Percentiles rank a stretch among this genome's conserved stretches.
Conservation (phyloP, 2,797 vertebrate genomes). For the Acanthurus tractus region DNA sequence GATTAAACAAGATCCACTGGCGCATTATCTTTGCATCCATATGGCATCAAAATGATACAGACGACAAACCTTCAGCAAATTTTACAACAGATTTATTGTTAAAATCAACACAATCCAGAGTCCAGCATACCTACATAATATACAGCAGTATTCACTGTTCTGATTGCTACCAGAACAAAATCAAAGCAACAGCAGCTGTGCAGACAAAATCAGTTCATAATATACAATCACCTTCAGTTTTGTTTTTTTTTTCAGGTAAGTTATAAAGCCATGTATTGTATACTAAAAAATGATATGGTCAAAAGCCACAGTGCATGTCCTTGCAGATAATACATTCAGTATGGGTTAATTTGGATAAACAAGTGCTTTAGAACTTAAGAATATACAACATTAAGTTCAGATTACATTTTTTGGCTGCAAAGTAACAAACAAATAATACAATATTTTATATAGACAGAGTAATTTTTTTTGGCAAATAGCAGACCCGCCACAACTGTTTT, state of each 20-base stretch:
- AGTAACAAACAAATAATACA: constrained; percentile 35
- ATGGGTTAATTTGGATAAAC: constrained; percentile 28
- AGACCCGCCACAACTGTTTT: neutral
- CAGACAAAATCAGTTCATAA: constrained; percentile 42
- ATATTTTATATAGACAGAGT: constrained; percentile 7
- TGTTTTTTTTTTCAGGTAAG: constrained; percentile 22
- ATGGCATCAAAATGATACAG: constrained; percentile 48
- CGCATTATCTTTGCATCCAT: constrained; percentile 57
- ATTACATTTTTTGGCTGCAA: constrained; percentile 9
- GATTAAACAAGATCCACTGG: constrained; percentile 65
- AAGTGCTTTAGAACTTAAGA: constrained; percentile 36
- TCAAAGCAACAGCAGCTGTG: constrained; percentile 39
- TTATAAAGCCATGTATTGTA: constrained; percentile 24
- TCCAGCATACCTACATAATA: constrained; percentile 42
- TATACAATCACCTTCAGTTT: constrained; percentile 15
- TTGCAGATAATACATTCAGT: constrained; percentile 32
- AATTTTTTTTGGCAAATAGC: constrained; percentile 32
- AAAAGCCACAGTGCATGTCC: constrained; percentile 17
- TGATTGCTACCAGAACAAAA: constrained; percentile 33
- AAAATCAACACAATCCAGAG: constrained; percentile 61
- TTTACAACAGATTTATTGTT: constrained; percentile 68
- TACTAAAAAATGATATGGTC: constrained; percentile 1
- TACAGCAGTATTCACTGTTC: constrained; percentile 39
- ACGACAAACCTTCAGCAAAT: constrained; percentile 44
- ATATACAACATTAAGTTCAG: constrained; percentile 30